phyloP scores from a whole-genome alignment of 2,113 vertebrate species.

The Actinemys pallida region DNA sequence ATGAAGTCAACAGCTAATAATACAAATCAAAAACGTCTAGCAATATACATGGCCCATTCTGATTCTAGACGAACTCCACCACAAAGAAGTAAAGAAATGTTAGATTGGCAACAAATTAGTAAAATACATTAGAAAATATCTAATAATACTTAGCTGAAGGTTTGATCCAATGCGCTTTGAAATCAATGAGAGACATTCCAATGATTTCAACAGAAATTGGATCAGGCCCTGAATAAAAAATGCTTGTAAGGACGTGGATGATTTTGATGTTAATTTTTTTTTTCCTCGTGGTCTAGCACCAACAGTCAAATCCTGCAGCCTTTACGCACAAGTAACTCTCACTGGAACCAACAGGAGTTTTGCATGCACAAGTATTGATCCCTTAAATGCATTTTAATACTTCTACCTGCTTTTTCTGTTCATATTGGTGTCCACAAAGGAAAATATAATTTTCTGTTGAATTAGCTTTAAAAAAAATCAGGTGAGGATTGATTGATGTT shows the following conservation, averaged over 20 bases:
- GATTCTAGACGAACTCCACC: background rate
- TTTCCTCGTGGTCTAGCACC: background rate
- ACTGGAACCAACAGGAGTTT: background rate
- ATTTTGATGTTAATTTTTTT: background rate
- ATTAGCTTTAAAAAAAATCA: background rate
- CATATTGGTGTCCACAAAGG: background rate
- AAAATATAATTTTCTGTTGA: background rate
- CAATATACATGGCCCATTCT: background rate
- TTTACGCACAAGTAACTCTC: background rate
- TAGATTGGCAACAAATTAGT: background rate
- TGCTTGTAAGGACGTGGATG: background rate
- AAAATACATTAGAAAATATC: background rate
- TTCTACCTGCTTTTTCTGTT: background rate
- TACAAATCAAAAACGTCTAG: rapidly evolving
- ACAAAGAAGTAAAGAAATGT: background rate
- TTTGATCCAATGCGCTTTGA: background rate
- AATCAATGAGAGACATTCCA: background rate
- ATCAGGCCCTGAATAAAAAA: background rate
- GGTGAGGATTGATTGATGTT: background rate
- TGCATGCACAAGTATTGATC: background rate
- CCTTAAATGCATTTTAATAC: background rate
- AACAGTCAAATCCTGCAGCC: background rate
- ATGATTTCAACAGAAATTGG: background rate
- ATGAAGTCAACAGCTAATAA: background rate
- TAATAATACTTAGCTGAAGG: background rate